Conservation (phyloP, 2,888 invertebrate species). For the Tinea semifulvella region DNA sequence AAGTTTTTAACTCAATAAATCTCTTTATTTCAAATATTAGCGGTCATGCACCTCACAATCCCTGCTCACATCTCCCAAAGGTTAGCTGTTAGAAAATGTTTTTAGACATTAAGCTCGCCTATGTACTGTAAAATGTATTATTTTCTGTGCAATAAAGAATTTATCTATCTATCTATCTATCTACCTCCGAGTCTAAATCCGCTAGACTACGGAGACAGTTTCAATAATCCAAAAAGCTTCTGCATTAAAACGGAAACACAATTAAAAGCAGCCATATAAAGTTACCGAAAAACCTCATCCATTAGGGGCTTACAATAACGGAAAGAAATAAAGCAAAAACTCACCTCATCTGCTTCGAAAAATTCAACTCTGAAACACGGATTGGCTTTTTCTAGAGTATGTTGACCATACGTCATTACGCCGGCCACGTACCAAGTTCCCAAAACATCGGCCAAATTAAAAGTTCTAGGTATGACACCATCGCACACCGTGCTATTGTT, state of each 20-base stretch:
- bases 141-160: too few relatives aligned
- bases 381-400: conserved; percentile 41
- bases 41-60: too few relatives aligned
- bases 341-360: conserved; percentile 50
- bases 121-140: too few relatives aligned
- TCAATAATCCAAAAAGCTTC: background rate
- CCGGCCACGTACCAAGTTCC: conserved; percentile 45
- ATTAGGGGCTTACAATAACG: conserved; percentile 7
- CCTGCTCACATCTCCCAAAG: too few relatives aligned
- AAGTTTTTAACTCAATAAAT: too few relatives aligned
- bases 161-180: too few relatives aligned
- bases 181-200: too few relatives aligned
- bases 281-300: conserved; percentile 12
- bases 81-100: too few relatives aligned
- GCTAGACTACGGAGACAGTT: too few relatives aligned
- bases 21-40: too few relatives aligned
- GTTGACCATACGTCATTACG: conserved; percentile 21
- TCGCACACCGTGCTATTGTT: conserved; percentile 7
- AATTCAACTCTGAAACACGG: conserved; percentile 49
- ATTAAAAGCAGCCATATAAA: background rate
- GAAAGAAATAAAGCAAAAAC: conserved; percentile 16
- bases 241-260: background rate
- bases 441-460: conserved; percentile 10
- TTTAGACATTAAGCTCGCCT: too few relatives aligned
- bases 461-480: background rate